A percentile compares a stretch with the other conserved stretches of the same genome.
Conservation (phyloP, 2,797 vertebrate genomes). For the Scyliorhinus canicula region DNA sequence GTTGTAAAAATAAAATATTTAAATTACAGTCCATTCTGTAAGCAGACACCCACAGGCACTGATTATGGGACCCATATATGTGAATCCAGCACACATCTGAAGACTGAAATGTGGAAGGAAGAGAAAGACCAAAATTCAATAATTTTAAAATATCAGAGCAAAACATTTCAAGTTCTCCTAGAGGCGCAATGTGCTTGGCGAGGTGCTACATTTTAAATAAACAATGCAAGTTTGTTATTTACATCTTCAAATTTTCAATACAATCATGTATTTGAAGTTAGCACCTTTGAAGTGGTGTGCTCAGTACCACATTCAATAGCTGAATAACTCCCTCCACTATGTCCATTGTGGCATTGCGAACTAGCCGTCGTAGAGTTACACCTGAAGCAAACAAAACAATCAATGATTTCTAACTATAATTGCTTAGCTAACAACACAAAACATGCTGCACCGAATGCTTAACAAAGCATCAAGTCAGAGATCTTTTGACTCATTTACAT, state of each 20-base stretch:
- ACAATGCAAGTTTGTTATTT: not conserved
- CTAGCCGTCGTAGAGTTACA: constrained; percentile 65
- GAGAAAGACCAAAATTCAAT: not conserved
- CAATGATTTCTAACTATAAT: not conserved
- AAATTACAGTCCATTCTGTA: not conserved
- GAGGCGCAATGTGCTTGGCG: not conserved
- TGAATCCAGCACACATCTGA: not conserved
- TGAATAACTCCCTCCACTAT: constrained; percentile 74
- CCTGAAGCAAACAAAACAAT: constrained; percentile 54
- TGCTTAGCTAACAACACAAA: not conserved
- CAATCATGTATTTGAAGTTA: not conserved
- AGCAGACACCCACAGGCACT: not conserved
- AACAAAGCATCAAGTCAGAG: not conserved
- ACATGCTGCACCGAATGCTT: not conserved
- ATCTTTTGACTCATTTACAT: not conserved
- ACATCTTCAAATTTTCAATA: not conserved
- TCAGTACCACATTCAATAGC: constrained; percentile 69
- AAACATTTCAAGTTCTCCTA: not conserved
- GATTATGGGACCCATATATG: not conserved
- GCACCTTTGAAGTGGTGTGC: constrained; percentile 68
- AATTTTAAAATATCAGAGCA: not conserved
- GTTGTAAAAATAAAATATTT: no score
- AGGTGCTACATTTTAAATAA: not conserved
- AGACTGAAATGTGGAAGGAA: not conserved
- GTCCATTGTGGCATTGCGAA: constrained; percentile 68